Conservation (phyloP, 2,888 invertebrate genomes). For the Philaethria dido region DNA sequence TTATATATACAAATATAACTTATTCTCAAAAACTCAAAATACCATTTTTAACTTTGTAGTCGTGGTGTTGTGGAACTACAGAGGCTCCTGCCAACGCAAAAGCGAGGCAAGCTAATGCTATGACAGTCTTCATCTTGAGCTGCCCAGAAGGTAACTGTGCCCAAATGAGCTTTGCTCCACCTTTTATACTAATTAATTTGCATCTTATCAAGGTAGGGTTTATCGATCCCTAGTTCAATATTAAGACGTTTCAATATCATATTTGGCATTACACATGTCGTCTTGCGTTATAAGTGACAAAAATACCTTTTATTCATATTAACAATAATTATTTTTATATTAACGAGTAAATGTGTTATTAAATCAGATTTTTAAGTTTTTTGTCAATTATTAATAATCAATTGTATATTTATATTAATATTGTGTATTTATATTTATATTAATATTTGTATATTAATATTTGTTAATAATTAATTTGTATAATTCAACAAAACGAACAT, state of each 20-base stretch:
- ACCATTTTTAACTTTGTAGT: too few relatives aligned
- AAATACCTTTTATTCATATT: background rate
- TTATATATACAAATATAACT: too few relatives aligned
- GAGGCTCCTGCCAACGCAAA: slow-evolving; percentile 52
- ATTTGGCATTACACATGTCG: slow-evolving; percentile 35
- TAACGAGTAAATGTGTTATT: too few relatives aligned
- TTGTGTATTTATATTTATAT: too few relatives aligned
- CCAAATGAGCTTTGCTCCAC: slow-evolving; percentile 18
- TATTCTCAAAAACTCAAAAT: too few relatives aligned
- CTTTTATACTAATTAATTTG: slow-evolving; percentile 48
- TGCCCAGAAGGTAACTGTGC: slow-evolving; percentile 65
- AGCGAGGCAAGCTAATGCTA: slow-evolving; percentile 68
- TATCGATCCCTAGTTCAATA: slow-evolving; percentile 40
- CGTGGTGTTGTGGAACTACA: too few relatives aligned
- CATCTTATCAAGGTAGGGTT: slow-evolving; percentile 43
- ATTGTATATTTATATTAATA: too few relatives aligned
- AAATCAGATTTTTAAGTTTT: too few relatives aligned
- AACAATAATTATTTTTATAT: background rate
- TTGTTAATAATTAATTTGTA: too few relatives aligned
- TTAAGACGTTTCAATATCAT: slow-evolving; percentile 39
- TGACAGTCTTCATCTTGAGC: slow-evolving; percentile 76
- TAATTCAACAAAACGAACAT: too few relatives aligned
- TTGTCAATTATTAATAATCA: too few relatives aligned
- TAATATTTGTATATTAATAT: too few relatives aligned
- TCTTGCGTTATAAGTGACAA: slow-evolving; percentile 28